These are phyloP conservation scores for Carabus problematicus DNA, from an alignment of 2,888 invertebrate genomes.

Conservation along the genomic window DNA sequence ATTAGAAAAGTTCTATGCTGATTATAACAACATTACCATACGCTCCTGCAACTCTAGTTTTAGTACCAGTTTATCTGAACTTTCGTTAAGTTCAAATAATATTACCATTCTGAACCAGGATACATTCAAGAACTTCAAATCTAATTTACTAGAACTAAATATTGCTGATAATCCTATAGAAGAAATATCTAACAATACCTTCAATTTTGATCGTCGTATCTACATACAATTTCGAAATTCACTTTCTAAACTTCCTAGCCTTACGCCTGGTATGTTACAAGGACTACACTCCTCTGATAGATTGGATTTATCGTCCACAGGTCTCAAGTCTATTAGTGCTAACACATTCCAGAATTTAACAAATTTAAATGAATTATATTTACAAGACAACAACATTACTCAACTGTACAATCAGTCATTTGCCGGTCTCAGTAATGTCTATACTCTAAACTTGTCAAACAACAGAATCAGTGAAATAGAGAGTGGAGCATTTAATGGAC, in stretches of 20 bases:
- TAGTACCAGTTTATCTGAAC: neutral
- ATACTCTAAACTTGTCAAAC: slow-evolving; percentile 6
- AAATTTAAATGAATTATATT: slow-evolving; percentile 8
- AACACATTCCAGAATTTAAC: slow-evolving; percentile 5
- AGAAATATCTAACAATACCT: slow-evolving; percentile 11
- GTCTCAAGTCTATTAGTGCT: slow-evolving; percentile 9
- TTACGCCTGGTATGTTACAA: slow-evolving; percentile 17
- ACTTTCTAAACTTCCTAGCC: neutral
- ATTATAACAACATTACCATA: slow-evolving; percentile 11
- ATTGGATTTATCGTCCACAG: slow-evolving; percentile 20
- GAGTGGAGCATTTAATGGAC: slow-evolving; percentile 18
- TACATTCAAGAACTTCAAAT: slow-evolving; percentile 13
- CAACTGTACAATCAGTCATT: slow-evolving; percentile 17
- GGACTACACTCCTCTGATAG: neutral
- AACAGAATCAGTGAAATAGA: slow-evolving; percentile 18
- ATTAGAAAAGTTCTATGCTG: slow-evolving; percentile 6
- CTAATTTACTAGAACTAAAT: slow-evolving; percentile 1
- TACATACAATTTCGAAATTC: slow-evolving; percentile 16
- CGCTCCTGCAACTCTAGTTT: neutral
- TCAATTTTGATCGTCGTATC: neutral
- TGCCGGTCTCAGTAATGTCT: slow-evolving; percentile 12
- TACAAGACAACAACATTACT: slow-evolving; percentile 21
- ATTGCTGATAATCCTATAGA: slow-evolving; percentile 23
- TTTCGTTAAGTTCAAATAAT: slow-evolving; percentile 11
- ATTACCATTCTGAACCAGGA: slow-evolving; percentile 13